phyloP scores from a whole-genome alignment of 2,888 invertebrate species.

The Idaea dimidiata region DNA sequence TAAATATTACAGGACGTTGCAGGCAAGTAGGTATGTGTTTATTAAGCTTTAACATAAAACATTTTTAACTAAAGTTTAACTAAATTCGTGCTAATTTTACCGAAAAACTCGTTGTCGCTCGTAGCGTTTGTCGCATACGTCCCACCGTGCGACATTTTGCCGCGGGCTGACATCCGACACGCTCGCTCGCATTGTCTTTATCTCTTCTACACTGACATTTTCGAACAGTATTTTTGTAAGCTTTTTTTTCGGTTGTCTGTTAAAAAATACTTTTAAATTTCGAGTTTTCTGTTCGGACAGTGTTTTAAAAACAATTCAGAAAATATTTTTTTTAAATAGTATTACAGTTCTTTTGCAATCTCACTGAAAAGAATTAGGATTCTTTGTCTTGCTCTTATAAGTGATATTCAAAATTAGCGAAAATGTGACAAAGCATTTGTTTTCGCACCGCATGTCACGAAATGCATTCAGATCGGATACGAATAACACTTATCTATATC shows the following conservation, averaged over 20 bases:
- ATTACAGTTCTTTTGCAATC: too few relatives aligned
- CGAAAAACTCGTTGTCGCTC: neutral
- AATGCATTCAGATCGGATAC: too few relatives aligned
- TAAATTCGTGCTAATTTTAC: neutral
- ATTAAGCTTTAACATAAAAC: neutral
- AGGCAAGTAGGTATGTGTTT: neutral
- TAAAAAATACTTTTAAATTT: neutral
- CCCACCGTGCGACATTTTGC: slow-evolving; percentile 17
- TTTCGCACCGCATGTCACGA: too few relatives aligned
- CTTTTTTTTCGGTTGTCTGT: neutral
- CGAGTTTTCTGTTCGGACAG: neutral
- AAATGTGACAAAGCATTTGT: too few relatives aligned
- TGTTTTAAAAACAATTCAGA: neutral
- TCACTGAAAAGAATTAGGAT: too few relatives aligned
- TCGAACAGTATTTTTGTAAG: slow-evolving; percentile 1
- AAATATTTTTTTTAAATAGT: neutral
- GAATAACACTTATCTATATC: too few relatives aligned
- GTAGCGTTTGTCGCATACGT: slow-evolving; percentile 19
- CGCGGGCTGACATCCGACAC: neutral
- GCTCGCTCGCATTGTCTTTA: slow-evolving; percentile 2
- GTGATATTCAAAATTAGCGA: too few relatives aligned
- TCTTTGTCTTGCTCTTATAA: too few relatives aligned
- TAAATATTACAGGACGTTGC: too few relatives aligned
- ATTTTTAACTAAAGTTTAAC: neutral
- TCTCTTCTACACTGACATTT: slow-evolving; percentile 7